Conservation (phyloP, 2,888 invertebrate genomes). For the Netelia inedita region DNA sequence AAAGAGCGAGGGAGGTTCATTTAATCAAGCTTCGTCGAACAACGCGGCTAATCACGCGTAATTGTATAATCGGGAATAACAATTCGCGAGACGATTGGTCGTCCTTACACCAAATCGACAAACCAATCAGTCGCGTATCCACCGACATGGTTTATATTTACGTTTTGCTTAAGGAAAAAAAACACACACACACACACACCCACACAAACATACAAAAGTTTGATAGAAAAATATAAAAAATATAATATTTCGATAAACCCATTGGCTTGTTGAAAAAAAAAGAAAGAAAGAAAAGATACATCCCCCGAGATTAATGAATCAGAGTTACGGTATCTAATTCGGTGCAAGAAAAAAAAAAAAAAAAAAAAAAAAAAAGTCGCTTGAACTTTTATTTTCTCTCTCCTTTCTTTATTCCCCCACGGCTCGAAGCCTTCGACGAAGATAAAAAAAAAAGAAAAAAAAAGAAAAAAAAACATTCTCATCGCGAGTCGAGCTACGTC, state of each 20-base stretch:
- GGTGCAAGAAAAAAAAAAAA: too few relatives aligned
- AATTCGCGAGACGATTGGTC: conserved; percentile 27
- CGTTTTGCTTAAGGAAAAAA: too few relatives aligned
- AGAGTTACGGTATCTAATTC: too few relatives aligned
- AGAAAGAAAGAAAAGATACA: too few relatives aligned
- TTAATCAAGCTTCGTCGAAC: conserved; percentile 59
- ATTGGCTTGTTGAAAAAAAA: too few relatives aligned
- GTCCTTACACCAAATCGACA: neutral
- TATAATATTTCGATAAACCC: too few relatives aligned
- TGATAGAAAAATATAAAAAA: too few relatives aligned
- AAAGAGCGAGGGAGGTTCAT: conserved; percentile 43
- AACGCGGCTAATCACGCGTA: conserved; percentile 6
- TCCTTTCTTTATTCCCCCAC: neutral
- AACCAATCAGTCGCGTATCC: conserved; percentile 14
- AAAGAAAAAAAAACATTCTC: conserved; percentile 13
- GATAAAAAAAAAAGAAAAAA: neutral
- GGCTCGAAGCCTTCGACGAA: neutral
- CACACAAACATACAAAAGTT: too few relatives aligned
- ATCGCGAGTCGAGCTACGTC: conserved; percentile 18
- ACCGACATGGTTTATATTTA: too few relatives aligned
- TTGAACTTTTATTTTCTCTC: conserved; percentile 7
- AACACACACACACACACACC: too few relatives aligned
- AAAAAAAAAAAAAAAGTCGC: neutral
- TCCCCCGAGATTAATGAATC: too few relatives aligned
- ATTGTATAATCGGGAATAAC: conserved; percentile 39